These are phyloP conservation scores for Oxytorus armatus DNA, from an alignment of 2,888 invertebrate genomes.

Conservation along the genomic window DNA sequence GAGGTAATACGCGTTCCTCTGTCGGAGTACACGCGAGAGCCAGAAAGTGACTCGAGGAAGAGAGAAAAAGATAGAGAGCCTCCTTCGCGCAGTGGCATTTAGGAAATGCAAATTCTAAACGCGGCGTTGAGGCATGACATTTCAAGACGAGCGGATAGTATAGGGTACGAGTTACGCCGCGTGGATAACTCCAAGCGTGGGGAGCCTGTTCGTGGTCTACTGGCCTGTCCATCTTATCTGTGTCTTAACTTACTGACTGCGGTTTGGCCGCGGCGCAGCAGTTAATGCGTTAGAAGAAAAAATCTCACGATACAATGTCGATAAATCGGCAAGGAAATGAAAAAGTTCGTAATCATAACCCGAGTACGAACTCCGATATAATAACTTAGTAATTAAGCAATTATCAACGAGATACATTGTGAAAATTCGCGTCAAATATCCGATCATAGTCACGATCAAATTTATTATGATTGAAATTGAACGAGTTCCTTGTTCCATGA, in stretches of 20 bases:
- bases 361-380: not conserved
- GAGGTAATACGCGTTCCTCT: constrained; percentile 58
- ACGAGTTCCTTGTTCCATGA: not conserved
- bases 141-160: constrained; percentile 67
- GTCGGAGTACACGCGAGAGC: constrained; percentile 8
- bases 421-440: not conserved
- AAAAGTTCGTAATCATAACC: no score
- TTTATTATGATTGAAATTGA: constrained; percentile 26
- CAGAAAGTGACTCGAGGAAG: constrained; percentile 11
- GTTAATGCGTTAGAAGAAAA: constrained; percentile 18
- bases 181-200: constrained; percentile 22
- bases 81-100: constrained; percentile 76
- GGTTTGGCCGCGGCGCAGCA: constrained; percentile 20
- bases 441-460: not conserved
- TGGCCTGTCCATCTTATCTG: constrained; percentile 31
- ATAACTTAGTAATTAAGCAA: constrained; percentile 1
- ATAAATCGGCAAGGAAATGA: not conserved
- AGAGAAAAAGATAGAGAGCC: constrained; percentile 35
- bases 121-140: constrained; percentile 72
- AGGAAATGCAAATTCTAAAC: constrained; percentile 76
- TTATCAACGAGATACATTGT: not conserved
- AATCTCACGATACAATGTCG: no score
- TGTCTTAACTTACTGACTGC: not conserved
- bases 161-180: constrained; percentile 48
- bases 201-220: constrained; percentile 38